Evolutionary conservation across 2,888 invertebrate genomes (phyloP), one percentile per base, ranked within the genome.

Genomic region (Odontocerum albicorne): DNA sequence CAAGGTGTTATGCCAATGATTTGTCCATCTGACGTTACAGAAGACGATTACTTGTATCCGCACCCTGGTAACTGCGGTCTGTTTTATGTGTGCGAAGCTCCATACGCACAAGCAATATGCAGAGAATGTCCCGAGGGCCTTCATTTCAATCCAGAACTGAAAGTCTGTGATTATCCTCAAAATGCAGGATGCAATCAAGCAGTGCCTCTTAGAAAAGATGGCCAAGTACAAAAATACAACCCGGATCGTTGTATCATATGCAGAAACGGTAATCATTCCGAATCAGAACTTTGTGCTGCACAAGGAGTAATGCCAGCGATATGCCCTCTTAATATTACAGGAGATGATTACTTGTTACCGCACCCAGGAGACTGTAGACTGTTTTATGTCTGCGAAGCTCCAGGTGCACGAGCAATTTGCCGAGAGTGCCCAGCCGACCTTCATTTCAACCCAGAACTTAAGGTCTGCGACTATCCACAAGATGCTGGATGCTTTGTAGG

Each of bases 301-400:
- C n/a, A n/a, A n/a, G n/a, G n/a, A n/a, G n/a, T n/a, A n/a, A n/a
- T n/a, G n/a, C n/a, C n/a, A n/a, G n/a, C n/a, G n/a, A n/a, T n/a
- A n/a, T n/a, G n/a, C n/a, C n/a, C n/a, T n/a, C n/a, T n/a, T n/a
- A n/a, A n/a, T n/a, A n/a, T n/a, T n/a, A n/a, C n/a, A n/a, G 15
- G 46, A 6, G 60, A 60, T 13, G 67, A 67, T 47, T 47, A 49
- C 2, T 62, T 69, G 15, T 35, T 65, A 42, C 62, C 66, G 16
- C 69, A 69, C 59, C 66, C 68, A 0, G 62, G 60, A 49, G 66
- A 69, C 64, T 68, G 68, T 60, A 40, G 58, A 36, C 63, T 68
- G 35, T 70, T 68, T 63, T 68, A 65, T 57, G 66, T 67, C 60
- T 69, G 70, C 61, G 56, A 65, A 33, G 20, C 22, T 10, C 22